Evolutionary conservation across 2,888 invertebrate genomes (phyloP).

Genomic region (Melitaea athalia): DNA sequence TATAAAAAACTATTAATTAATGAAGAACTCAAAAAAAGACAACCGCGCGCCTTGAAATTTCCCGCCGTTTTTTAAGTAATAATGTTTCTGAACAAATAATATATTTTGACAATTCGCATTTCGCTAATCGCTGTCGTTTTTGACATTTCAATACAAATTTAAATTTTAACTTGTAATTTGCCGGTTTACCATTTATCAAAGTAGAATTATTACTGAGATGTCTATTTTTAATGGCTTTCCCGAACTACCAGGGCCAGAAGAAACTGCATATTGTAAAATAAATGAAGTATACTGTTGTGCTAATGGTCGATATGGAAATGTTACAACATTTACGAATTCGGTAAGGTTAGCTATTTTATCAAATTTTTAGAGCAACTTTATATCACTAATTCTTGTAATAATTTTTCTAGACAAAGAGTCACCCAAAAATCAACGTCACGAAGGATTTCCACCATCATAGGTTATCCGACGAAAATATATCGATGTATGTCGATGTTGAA

Average conservation of each 20-base stretch:
- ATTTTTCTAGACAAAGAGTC: slow-evolving; percentile 81
- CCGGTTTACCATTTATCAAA: slow-evolving; percentile 7
- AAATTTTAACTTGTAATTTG: slow-evolving; percentile 15
- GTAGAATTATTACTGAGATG: slow-evolving; percentile 54
- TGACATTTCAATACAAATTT: slow-evolving; percentile 2
- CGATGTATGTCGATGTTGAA: slow-evolving; percentile 83
- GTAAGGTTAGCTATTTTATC: slow-evolving; percentile 72
- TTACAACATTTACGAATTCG: slow-evolving; percentile 81
- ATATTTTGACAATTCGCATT: not conserved
- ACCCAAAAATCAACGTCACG: slow-evolving; percentile 87
- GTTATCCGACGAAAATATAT: slow-evolving; percentile 81
- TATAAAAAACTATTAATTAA: no score
- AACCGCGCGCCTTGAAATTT: no score
- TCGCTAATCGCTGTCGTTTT: not conserved
- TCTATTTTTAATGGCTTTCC: slow-evolving; percentile 79
- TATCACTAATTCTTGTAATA: slow-evolving; percentile 21
- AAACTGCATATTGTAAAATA: slow-evolving; percentile 84
- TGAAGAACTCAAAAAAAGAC: no score
- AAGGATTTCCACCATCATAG: slow-evolving; percentile 83
- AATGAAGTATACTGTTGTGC: slow-evolving; percentile 84
- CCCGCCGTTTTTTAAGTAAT: no score
- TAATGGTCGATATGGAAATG: slow-evolving; percentile 80
- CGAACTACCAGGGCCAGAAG: slow-evolving; percentile 74
- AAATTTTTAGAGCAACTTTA: slow-evolving; percentile 12
- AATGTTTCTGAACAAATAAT: not conserved